Conservation (phyloP, 2,888 invertebrate genomes). For the Cataglyphis cursor region DNA sequence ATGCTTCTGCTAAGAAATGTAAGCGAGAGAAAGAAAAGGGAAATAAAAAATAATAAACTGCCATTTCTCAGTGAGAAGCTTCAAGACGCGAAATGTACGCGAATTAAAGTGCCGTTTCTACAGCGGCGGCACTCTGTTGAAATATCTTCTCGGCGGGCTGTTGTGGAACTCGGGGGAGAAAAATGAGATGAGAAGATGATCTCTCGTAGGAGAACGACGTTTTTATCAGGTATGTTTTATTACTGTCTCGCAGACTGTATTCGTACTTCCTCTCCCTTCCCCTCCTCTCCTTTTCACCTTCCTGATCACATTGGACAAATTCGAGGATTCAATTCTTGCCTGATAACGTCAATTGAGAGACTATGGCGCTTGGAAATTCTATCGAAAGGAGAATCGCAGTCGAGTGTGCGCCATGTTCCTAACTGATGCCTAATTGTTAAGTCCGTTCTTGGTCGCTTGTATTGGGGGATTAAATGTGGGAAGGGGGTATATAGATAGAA, state of each 20-base stretch:
- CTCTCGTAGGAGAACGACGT: slow-evolving; percentile 23
- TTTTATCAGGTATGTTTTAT: slow-evolving; percentile 15
- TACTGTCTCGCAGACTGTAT: slow-evolving; percentile 5
- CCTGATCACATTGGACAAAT: slow-evolving; percentile 12
- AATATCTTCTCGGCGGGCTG: slow-evolving; percentile 39
- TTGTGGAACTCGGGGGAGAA: slow-evolving; percentile 23
- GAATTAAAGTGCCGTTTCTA: slow-evolving; percentile 53
- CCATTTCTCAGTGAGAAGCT: slow-evolving; percentile 22
- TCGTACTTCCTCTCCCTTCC: not conserved
- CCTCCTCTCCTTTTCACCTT: not conserved
- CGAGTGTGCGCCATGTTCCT: slow-evolving; percentile 13
- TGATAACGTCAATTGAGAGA: not conserved
- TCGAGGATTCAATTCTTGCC: slow-evolving; percentile 32
- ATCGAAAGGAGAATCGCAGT: slow-evolving; percentile 34
- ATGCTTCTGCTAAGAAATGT: slow-evolving; percentile 30
- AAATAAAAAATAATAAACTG: slow-evolving; percentile 48
- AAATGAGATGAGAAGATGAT: slow-evolving; percentile 44
- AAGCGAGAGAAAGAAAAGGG: not conserved
- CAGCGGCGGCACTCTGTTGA: slow-evolving; percentile 14
- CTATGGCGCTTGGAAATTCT: slow-evolving; percentile 27
- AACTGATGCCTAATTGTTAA: slow-evolving; percentile 39
- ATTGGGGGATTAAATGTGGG: slow-evolving; percentile 17
- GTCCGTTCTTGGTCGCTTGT: slow-evolving; percentile 37
- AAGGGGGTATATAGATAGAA: not conserved
- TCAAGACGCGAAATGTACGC: slow-evolving; percentile 30